Conservation (phyloP, 2,113 vertebrate species). For the Sminthopsis crassicaudata region DNA sequence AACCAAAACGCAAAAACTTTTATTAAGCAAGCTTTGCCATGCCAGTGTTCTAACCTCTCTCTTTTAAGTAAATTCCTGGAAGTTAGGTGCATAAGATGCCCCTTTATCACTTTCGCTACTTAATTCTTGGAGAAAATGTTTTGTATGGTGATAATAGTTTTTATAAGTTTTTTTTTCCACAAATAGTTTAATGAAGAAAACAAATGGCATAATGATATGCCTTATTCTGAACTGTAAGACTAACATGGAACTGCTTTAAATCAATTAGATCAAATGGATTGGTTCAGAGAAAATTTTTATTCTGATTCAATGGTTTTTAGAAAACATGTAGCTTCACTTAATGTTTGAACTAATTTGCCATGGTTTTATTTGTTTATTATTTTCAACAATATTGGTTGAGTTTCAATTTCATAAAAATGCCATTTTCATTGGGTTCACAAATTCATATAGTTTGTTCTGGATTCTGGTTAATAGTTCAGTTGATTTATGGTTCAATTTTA, state of each 20-base stretch:
- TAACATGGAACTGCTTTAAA: neutral
- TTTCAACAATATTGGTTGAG: neutral
- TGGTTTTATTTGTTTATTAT: neutral
- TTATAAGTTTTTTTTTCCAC: slow-evolving; percentile 42
- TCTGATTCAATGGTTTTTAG: slow-evolving; percentile 38
- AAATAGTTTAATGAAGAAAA: slow-evolving; percentile 41
- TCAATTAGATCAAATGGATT: slow-evolving; percentile 40
- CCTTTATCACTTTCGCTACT: slow-evolving; percentile 60
- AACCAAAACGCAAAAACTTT: slow-evolving; percentile 9
- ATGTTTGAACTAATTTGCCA: slow-evolving; percentile 23
- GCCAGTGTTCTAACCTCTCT: slow-evolving; percentile 57
- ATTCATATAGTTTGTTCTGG: neutral
- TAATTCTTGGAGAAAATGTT: slow-evolving; percentile 64
- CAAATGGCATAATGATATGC: slow-evolving; percentile 10
- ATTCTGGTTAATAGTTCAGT: neutral
- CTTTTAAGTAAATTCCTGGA: slow-evolving; percentile 63
- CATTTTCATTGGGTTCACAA: neutral
- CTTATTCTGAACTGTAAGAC: neutral
- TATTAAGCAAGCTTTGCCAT: slow-evolving; percentile 56
- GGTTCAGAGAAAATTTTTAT: slow-evolving; percentile 21
- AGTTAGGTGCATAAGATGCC: slow-evolving; percentile 57
- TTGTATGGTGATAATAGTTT: slow-evolving; percentile 69
- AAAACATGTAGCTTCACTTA: slow-evolving; percentile 32
- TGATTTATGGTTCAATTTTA: slow-evolving; percentile 17
- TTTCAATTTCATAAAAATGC: neutral